Evolutionary conservation across 2,888 invertebrate genomes (phyloP), one percentile per base, ranked within the genome.

Genomic region (Adelognathus sp.): DNA sequence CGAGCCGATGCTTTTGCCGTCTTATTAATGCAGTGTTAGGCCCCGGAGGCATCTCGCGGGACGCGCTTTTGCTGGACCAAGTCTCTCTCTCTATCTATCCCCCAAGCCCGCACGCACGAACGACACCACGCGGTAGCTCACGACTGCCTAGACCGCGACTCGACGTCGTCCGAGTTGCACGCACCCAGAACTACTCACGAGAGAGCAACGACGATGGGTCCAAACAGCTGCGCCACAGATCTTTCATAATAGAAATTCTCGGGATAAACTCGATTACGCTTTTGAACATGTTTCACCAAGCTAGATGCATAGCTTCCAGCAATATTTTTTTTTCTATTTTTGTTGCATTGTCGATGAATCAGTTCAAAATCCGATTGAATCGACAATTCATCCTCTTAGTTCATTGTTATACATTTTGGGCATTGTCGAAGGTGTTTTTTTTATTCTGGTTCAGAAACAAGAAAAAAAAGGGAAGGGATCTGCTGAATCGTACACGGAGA

Each of bases 11-110:
- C 71, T 63, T 52, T 77, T 82, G 78, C 81, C 83, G 84, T 86
- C 86, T 87, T 88, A 88, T 87, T 88, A 88, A 88, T 87, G 88
- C 86, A 74, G 64, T 60, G 66, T 41, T 31, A 50, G 61, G 52
- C 52, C 29, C 61, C 61, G 52, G 33, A 70, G 60, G 70, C 74
- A 70, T 64, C 46, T 75, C 66, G 27, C 50, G 29, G 70, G 66
- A 66, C 74, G 64, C 70, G 70, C 50, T 73, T 73, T 64, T 27
- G 36, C 39, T 52, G 64, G 52, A 50, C 50, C 36, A 64, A 33
- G 64, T 52, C 64, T n/a, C n/a, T n/a, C n/a, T n/a, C n/a, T n/a
- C n/a, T n/a, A n/a, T n/a, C n/a, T n/a, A n/a, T n/a, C n/a, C n/a
- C n/a, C n/a, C n/a, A n/a, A n/a, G n/a, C n/a, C n/a, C n/a, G n/a